Base-by-base conservation (phyloP, 2,888 invertebrate species). In the Rhimphoctona megacephalus region DNA sequence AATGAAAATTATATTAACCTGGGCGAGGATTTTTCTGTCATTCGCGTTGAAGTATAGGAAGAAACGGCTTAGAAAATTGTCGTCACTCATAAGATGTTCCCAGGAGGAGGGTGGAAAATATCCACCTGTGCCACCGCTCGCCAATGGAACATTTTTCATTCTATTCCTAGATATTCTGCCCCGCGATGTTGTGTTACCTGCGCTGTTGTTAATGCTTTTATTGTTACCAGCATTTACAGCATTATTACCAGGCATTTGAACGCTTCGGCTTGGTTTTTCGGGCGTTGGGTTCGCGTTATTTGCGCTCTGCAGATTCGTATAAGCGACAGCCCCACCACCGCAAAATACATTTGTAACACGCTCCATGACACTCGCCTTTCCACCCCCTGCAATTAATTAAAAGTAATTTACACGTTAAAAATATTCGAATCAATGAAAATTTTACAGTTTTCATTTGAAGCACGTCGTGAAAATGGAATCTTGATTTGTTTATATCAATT, bases 281-380 rank as follows among this genome's bases (percentile, higher is more conserved):
- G 94, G 93, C 74, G 92, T 92, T 36, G 91, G 88, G 85, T 91
- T 92, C 33, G 91, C 91, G 84, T 92, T 92, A 82, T 93, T 94
- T 54, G 92, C 90, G 83, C 91, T 92, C 87, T 92, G 93, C 72
- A 93, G 87, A 91, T 93, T 93, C 87, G 93, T 92, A 72, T 93
- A 93, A 77, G 89, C 97, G 96, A 85, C 98, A 94, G 97, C 88
- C 90, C 95, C 95, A 81, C 97, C 97, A 19, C 98, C 98, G 94
- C 98, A 98, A 85, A 98, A 96, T 39, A 97, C 98, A 94, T 97
- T 97, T 72, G 98, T 98, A 84, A 98, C 98, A 90, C 98, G 96
- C 94, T 98, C 98, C 96, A 98, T 98, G 89, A 98, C 98, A 93
- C 97, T 96, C 39, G 96, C 95, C 91, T 96, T 95, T 46, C 95